phyloP scores from a whole-genome alignment of 1,140 invertebrate genomes.

The Drosophila ficusphila region DNA sequence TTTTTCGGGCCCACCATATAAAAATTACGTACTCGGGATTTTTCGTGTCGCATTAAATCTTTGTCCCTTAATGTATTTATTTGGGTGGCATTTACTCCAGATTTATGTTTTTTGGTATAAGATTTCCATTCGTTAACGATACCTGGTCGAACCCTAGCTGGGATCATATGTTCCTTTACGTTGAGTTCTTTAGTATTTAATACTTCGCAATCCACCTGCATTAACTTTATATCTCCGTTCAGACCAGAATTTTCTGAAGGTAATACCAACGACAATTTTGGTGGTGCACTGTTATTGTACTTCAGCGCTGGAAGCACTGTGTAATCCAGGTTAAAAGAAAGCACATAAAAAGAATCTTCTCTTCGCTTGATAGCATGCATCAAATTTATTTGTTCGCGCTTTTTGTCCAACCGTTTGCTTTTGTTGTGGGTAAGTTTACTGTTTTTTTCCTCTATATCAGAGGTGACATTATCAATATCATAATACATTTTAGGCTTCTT shows the following conservation, averaged over 20 bases:
- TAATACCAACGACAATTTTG: conserved; percentile 95
- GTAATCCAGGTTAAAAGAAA: conserved; percentile 94
- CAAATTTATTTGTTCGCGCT: conserved; percentile 84
- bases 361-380: conserved; percentile 91
- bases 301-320: conserved; percentile 92
- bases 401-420: conserved; percentile 33
- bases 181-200: conserved; percentile 93
- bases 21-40: conserved; percentile 56
- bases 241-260: conserved; percentile 90
- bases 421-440: conserved; percentile 39
- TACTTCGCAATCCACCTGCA: conserved; percentile 98
- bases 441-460: conserved; percentile 33
- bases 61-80: no score
- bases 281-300: conserved; percentile 92
- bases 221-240: conserved; percentile 91
- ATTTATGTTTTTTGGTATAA: conserved; percentile 19
- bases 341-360: conserved; percentile 97
- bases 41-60: no score
- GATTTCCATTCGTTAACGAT: conserved; percentile 32
- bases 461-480: conserved; percentile 18
- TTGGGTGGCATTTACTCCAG: background rate
- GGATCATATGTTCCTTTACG: conserved; percentile 90
- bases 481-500: conserved; percentile 48
- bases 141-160: conserved; percentile 86
- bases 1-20: conserved; percentile 73